phyloP scores from a whole-genome alignment of 1,140 invertebrate genomes.

The Rhagoletis zephyria region DNA sequence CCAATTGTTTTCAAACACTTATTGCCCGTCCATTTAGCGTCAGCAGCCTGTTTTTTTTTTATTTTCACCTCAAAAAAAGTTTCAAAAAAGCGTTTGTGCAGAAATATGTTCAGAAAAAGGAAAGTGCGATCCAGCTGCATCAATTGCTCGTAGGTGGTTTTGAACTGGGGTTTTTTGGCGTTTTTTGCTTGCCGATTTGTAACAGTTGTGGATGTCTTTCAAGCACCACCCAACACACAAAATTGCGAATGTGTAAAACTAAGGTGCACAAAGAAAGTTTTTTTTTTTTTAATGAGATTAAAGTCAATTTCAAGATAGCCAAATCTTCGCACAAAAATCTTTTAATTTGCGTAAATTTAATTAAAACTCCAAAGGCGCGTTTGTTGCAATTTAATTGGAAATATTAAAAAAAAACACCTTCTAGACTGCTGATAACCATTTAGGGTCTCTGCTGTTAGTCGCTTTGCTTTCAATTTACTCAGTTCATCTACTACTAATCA shows the following conservation, averaged over 20 bases:
- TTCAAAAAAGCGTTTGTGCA: not conserved
- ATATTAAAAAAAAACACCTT: not conserved
- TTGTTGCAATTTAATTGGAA: too few relatives aligned
- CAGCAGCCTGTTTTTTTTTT: not conserved
- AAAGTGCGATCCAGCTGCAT: not conserved
- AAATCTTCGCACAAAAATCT: too few relatives aligned
- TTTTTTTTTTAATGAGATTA: not conserved
- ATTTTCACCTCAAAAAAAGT: not conserved
- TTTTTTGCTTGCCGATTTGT: too few relatives aligned
- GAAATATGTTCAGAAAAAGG: not conserved
- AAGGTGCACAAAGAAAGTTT: not conserved
- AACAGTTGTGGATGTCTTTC: too few relatives aligned
- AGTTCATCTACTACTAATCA: too few relatives aligned
- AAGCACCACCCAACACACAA: not conserved
- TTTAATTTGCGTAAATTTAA: too few relatives aligned
- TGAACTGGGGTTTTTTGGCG: too few relatives aligned
- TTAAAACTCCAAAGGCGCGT: too few relatives aligned
- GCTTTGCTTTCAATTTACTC: conserved; percentile 14
- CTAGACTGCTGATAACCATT: conserved; percentile 28
- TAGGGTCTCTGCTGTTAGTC: not conserved
- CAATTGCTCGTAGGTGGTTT: conserved; percentile 7
- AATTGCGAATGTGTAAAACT: not conserved
- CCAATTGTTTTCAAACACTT: conserved; percentile 1
- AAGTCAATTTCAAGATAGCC: not conserved
- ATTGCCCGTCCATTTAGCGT: not conserved